Conservation (phyloP, 2,888 invertebrate genomes). For the Eutolmus rufibarbis region DNA sequence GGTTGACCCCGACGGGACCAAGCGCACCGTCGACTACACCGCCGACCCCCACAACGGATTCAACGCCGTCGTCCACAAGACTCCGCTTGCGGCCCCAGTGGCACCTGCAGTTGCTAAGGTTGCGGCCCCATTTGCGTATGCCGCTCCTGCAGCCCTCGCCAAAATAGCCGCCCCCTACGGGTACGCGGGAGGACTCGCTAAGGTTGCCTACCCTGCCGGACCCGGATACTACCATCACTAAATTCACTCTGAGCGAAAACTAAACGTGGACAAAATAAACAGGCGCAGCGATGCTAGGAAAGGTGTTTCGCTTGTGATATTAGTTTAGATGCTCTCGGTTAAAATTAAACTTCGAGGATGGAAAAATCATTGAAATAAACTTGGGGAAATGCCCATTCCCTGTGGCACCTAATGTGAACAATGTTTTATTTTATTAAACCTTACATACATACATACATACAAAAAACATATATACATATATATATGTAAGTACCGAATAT, state of each 20-base stretch:
- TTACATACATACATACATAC: not conserved
- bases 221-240: constrained; percentile 16
- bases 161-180: constrained; percentile 45
- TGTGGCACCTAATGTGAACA: not conserved
- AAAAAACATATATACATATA: too few species aligned
- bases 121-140: constrained; percentile 8
- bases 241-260: not conserved
- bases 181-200: not conserved
- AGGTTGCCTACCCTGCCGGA: constrained; percentile 17
- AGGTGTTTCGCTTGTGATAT: not conserved
- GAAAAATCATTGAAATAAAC: not conserved
- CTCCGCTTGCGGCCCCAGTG: constrained; percentile 52
- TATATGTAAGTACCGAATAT: too few species aligned
- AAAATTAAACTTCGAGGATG: not conserved
- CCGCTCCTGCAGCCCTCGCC: not conserved
- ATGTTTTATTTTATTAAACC: not conserved
- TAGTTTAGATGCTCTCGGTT: not conserved
- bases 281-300: not conserved
- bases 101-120: not conserved
- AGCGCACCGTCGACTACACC: constrained; percentile 66
- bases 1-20: constrained; percentile 65
- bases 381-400: not conserved
- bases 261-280: not conserved
- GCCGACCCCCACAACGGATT: constrained; percentile 62
- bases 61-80: constrained; percentile 61